These are phyloP conservation scores for Volucella inanis DNA, from an alignment of 2,888 invertebrate species.

Conservation along the genomic window DNA sequence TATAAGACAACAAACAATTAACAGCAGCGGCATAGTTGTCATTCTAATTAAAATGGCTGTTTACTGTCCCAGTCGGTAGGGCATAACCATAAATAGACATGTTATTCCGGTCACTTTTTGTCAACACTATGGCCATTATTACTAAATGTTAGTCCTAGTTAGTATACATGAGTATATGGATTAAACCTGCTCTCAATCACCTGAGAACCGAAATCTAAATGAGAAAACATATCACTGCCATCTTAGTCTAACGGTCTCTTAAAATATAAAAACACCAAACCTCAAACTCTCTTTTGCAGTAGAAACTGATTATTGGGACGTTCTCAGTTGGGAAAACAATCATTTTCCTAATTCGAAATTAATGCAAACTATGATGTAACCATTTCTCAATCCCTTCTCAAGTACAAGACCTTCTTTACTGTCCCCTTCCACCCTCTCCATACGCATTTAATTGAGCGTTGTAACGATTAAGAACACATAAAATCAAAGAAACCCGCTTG, in stretches of 20 bases:
- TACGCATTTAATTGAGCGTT: constrained; percentile 39
- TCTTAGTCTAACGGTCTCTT: constrained; percentile 13
- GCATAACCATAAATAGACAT: too few relatives aligned
- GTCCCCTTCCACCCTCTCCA: background rate
- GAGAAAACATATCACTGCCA: constrained; percentile 29
- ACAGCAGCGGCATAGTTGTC: too few relatives aligned
- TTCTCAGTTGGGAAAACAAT: constrained; percentile 52
- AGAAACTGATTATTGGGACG: constrained; percentile 39
- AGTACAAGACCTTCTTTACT: constrained; percentile 14
- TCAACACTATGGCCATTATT: too few relatives aligned
- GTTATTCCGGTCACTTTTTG: too few relatives aligned
- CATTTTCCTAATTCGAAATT: constrained; percentile 57
- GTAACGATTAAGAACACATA: constrained; percentile 64
- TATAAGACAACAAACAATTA: too few relatives aligned
- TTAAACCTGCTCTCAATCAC: constrained; percentile 19
- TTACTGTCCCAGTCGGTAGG: too few relatives aligned
- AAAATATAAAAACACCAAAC: constrained; percentile 16
- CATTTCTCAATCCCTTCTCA: constrained; percentile 52
- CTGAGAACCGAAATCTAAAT: constrained; percentile 18
- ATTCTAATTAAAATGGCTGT: too few relatives aligned
- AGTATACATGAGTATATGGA: constrained; percentile 26
- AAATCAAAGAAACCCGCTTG: constrained; percentile 64
- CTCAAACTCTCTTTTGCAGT: constrained; percentile 24
- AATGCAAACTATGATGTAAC: constrained; percentile 60
- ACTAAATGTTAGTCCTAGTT: constrained; percentile 10